Evolutionary conservation across 2,113 vertebrate species (phyloP), one percentile per base, ranked within the genome.

Genomic region (Helogale parvula): DNA sequence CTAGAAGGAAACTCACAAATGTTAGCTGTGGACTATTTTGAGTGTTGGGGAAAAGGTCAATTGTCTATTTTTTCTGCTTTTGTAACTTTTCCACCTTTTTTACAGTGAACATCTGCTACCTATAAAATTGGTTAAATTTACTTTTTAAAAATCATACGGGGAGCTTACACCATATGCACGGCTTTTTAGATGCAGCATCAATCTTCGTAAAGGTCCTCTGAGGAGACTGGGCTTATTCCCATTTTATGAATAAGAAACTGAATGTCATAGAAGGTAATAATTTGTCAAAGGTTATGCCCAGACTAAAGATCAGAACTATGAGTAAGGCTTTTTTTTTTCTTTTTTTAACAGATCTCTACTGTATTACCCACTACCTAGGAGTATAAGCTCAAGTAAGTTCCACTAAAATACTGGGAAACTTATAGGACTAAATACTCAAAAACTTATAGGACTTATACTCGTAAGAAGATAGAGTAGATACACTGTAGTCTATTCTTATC

Each of bases 21-120:
- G 38, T 77, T 82, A 93, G 50, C 21, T 80, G 16, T 45, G 23
- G 4, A 68, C 35, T 84, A 35, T 47, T 97, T 94, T 54, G 14
- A 65, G 25, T 83, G 82, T 52, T 91, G 5, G 5, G 41, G 3
- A 21, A 33, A 83, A 77, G 76, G 45, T 63, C 50, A 5, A 33
- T 54, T 63, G 93, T 72, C 12, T 31, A 27, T 74, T 74, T 86
- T n/a, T 45, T 68, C 3, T 47, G 4, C 11, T 90, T 94, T 89
- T 82, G 1, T 54, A 17, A 54, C 14, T 65, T 89, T 50, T 21
- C 57, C 15, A 71, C 23, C 54, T 31, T 33, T 63, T 86, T 90
- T 63, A 31, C 4, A 14, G 15, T 65, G 68, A 69, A 8, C 16
- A 87, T 27, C 4, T 93, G 25, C 29, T 87, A 41, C n/a, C 13